phyloP scores from a whole-genome alignment of 1,140 invertebrate species.

The Galleria mellonella region DNA sequence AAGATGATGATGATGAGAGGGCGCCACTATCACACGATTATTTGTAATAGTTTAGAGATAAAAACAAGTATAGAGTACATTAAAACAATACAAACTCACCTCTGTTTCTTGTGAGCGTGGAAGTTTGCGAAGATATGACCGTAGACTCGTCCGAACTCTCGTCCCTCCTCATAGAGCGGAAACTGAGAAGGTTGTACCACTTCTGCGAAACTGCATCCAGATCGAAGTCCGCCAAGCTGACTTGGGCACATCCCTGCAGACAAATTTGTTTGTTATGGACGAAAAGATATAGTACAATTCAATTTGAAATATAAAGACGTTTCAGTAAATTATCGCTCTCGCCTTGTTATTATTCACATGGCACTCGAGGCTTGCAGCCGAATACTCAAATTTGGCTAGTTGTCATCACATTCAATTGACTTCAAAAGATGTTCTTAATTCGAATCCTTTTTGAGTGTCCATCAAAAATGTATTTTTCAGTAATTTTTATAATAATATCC shows the following conservation, averaged over 20 bases:
- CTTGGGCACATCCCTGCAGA: conserved; percentile 92
- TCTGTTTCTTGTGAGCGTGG: conserved; percentile 95
- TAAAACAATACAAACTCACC: conserved; percentile 56
- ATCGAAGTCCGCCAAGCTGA: conserved; percentile 95
- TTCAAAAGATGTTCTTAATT: no score
- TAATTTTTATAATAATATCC: no score
- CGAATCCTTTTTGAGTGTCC: no score
- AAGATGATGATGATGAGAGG: no score
- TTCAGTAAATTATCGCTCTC: conserved; percentile 63
- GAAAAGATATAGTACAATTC: conserved; percentile 6
- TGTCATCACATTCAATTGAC: conserved; percentile 44
- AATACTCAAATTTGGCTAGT: conserved; percentile 73
- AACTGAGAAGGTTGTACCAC: conserved; percentile 97
- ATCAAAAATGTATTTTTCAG: no score
- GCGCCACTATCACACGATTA: no score
- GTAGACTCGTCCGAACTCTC: conserved; percentile 98
- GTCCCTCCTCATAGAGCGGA: conserved; percentile 91
- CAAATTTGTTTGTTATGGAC: conserved; percentile 18
- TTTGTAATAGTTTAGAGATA: no score
- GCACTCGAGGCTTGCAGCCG: conserved; percentile 58
- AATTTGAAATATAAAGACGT: not conserved
- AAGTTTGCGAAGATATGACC: conserved; percentile 96
- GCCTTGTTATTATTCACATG: conserved; percentile 54
- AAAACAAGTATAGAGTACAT: no score
- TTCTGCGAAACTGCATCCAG: conserved; percentile 86